Evolutionary conservation across 2,797 vertebrate genomes (phyloP).

Genomic region (Acanthis flammea): DNA sequence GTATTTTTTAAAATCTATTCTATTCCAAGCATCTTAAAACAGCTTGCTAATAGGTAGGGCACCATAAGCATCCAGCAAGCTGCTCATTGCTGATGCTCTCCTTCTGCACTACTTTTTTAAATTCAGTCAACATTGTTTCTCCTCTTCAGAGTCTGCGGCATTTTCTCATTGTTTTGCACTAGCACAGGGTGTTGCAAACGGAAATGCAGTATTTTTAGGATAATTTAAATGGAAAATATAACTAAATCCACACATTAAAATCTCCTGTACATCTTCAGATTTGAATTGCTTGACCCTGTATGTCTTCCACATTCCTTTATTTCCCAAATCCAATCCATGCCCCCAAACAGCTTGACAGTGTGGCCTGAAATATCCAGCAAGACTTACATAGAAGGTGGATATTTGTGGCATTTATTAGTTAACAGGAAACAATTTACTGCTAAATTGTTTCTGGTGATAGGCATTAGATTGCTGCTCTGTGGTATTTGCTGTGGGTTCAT

Average conservation of each 20-base stretch:
- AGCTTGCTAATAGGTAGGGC: neutral
- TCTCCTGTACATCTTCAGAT: neutral
- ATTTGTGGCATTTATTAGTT: slow-evolving; percentile 9
- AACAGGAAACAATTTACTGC: slow-evolving; percentile 30
- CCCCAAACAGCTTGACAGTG: neutral
- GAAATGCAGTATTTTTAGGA: neutral
- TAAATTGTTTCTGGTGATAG: slow-evolving; percentile 17
- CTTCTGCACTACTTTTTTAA: neutral
- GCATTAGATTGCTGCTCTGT: neutral
- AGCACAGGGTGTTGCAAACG: neutral
- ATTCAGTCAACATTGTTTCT: neutral
- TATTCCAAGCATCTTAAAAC: neutral
- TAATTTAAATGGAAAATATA: neutral
- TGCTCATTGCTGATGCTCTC: neutral
- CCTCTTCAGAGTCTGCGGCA: neutral
- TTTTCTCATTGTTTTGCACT: neutral
- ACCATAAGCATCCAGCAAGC: neutral
- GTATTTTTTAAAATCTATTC: neutral
- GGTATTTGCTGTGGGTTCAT: slow-evolving; percentile 1
- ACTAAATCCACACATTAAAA: neutral
- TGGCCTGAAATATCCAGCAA: neutral
- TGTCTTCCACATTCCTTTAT: neutral
- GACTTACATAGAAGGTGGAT: neutral
- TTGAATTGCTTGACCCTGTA: neutral
- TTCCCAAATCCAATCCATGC: neutral